Evolutionary conservation across 2,113 vertebrate genomes (phyloP), one percentile per base, ranked within the genome.

Genomic region (Ariopsis seemanni): DNA sequence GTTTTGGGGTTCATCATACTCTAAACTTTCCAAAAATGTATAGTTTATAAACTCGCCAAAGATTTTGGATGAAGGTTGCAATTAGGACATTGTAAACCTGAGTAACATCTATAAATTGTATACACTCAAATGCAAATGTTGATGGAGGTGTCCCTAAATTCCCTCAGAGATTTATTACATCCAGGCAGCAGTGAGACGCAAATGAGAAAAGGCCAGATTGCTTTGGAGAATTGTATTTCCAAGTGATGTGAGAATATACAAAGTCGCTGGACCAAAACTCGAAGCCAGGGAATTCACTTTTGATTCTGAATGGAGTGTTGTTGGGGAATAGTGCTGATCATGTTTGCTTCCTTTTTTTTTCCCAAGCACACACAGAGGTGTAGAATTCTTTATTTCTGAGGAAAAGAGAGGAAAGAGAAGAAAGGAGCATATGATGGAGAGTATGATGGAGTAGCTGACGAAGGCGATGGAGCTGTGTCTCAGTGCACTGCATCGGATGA

Each of bases 51-150:
- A 42, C 42, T 42, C 3, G 42, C 42, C 42, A 42, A 42, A 42
- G 42, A 42, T 42, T 42, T 42, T 42, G 42, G 42, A 42, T 42
- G 42, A 42, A 42, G 42, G 42, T 42, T 42, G 42, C 42, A 42
- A 42, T 42, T 42, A 42, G 42, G 42, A 42, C 42, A 42, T 42
- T 42, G 42, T 42, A 4, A 42, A 42, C 42, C 42, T 42, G 42
- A 42, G 42, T 42, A 63, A 81, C 89, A 88, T 87, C 93, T 89
- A 92, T 94, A 94, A 94, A 94, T 95, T 93, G 92, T 93, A 85
- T 48, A 62, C 89, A 91, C 90, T 92, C 89, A 94, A 94, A 94
- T 95, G 94, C 93, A 93, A 95, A 95, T 94, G 90, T 90, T 92
- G 89, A 88, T 90, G 87, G 90, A 89, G 89, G 91, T 93, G 90